Evolutionary conservation across 1,140 invertebrate species (phyloP).

Genomic region (Zaprionus capensis): DNA sequence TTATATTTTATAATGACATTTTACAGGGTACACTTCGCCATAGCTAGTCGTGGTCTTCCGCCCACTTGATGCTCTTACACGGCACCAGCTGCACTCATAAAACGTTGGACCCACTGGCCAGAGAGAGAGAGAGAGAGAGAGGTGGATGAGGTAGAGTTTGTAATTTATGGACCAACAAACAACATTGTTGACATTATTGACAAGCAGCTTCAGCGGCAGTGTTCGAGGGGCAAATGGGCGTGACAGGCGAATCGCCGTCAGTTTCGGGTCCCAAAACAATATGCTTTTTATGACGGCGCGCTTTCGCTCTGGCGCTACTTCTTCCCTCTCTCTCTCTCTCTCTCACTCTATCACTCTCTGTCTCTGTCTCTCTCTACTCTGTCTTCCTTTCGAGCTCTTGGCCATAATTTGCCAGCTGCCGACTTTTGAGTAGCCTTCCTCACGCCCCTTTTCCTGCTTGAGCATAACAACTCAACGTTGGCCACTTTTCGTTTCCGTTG

Average conservation of each 20-base stretch:
- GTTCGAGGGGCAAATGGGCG: constrained; percentile 14
- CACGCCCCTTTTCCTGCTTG: background rate
- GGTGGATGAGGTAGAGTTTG: constrained; percentile 32
- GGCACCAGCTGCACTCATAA: constrained; percentile 71
- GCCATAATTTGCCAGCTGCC: constrained; percentile 65
- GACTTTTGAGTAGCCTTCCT: constrained; percentile 45
- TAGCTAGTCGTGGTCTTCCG: background rate
- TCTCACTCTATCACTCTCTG: background rate
- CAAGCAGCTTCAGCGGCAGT: constrained; percentile 44
- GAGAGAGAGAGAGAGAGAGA: background rate
- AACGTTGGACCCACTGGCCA: constrained; percentile 41
- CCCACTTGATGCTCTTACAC: constrained; percentile 12
- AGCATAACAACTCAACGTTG: constrained; percentile 16
- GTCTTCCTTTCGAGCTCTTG: constrained; percentile 13
- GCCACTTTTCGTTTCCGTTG: constrained; percentile 44
- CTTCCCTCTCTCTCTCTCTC: background rate
- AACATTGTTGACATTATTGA: constrained; percentile 80
- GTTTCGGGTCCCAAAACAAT: constrained; percentile 62
- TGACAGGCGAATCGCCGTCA: constrained; percentile 24
- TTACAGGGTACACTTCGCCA: constrained; percentile 4
- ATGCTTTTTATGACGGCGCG: constrained; percentile 56
- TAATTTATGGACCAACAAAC: constrained; percentile 80
- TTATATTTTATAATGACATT: background rate
- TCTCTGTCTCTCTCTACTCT: background rate
- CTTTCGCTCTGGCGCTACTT: background rate